Base-by-base conservation (phyloP, 2,797 vertebrate species). In the Astyanax mexicanus region DNA sequence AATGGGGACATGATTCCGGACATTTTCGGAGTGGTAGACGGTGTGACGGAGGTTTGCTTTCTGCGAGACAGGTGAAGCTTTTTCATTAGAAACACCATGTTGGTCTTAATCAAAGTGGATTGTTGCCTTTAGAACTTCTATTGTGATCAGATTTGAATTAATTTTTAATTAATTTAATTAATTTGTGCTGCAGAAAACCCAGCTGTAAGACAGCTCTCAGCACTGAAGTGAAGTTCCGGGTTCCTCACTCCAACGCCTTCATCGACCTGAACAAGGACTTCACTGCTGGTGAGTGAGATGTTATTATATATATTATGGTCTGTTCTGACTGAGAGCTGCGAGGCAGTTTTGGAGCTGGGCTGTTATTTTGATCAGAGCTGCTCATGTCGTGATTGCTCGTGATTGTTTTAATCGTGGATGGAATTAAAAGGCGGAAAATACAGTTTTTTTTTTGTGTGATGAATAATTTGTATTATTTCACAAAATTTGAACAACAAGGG, bases 1-100 rank as follows among this genome's bases (percentile, higher is more conserved):
- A 95, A 99, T 76, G 97, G 96, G 25, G 96, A 99, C 81, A 93
- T 99, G 93, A 95, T 98, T 87, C 97, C 97, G 80, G 98, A 99
- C 66, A 74, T 99, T 78, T 96, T 99, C 88, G 98, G 97, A 80
- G 76, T 90, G 61, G 91, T 89, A 5, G 83, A 58, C 49, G 89
- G 86, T 0, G 32, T 82, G 12, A 93, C 93, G 1, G 91, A 95
- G 85, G 90, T 97, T 78, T 95, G 92, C 75, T 91, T 86, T 82
- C 75, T 96, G 12, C 85, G 88, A 1, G 87, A 90, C 70, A 91
- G 95, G 96, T 98, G 90, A 93, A 90, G 40, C 6, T 8, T 7
- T 51, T 55, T 49, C n/a, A 44, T 15, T 21, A 9, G 17, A 23
- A 32, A 7, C 13, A 8, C 44, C 9, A 25, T 45, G 9, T 45